Conservation (phyloP, 2,113 vertebrate genomes). For the rat (Rattus norvegicus) region DNA sequence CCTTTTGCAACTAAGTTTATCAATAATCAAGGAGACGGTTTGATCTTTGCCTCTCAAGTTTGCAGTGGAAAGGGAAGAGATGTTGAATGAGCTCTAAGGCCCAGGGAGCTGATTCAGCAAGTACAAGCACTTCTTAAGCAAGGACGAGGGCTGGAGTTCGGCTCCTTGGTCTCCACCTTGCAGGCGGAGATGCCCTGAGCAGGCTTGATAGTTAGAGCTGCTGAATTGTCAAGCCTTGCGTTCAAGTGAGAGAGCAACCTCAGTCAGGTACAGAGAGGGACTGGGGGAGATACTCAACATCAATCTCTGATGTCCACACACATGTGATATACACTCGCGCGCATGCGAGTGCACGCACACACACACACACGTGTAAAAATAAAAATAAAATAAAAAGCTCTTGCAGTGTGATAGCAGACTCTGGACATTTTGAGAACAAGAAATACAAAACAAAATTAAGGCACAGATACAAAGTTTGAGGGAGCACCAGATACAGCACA, state of each 20-base stretch:
- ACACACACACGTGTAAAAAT: neutral
- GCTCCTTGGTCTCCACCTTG: too few species aligned
- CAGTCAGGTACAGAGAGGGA: neutral
- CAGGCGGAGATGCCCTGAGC: neutral
- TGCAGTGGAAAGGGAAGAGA: neutral
- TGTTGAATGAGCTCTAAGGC: neutral
- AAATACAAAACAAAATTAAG: neutral
- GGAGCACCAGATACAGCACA: neutral
- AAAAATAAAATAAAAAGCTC: neutral
- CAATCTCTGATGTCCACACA: neutral
- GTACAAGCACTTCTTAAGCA: neutral
- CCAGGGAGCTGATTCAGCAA: neutral
- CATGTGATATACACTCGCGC: neutral
- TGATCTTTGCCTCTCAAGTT: neutral
- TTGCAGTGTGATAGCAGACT: neutral
- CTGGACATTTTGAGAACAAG: neutral
- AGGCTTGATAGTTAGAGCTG: neutral
- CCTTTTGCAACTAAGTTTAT: conserved; percentile 1
- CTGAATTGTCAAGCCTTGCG: too few species aligned
- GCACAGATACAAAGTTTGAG: neutral
- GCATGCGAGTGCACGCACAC: neutral
- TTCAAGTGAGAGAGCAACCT: neutral
- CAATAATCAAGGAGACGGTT: neutral
- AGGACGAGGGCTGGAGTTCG: neutral
- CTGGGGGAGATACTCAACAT: neutral